phyloP scores from a whole-genome alignment of 2,797 vertebrate genomes.

The Tokudaia tokunoshimensis region DNA sequence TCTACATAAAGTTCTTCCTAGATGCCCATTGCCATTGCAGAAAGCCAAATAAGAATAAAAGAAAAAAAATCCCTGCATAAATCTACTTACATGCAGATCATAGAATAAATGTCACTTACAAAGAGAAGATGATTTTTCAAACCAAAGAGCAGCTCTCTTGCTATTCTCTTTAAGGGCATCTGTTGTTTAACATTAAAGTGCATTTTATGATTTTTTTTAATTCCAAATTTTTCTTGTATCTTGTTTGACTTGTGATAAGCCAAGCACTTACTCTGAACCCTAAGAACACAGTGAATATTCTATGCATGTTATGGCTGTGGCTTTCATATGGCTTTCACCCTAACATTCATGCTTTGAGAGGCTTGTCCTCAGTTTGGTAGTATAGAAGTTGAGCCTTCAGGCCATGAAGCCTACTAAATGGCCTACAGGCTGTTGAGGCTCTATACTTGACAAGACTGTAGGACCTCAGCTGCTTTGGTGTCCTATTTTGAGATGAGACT shows the following conservation, averaged over 20 bases:
- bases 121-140: conserved; percentile 16
- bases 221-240: not conserved
- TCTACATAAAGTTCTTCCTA: conserved; percentile 29
- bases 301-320: not conserved
- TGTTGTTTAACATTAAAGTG: conserved; percentile 39
- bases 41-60: conserved; percentile 50
- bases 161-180: not conserved
- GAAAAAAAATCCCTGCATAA: not conserved
- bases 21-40: not conserved
- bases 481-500: not conserved
- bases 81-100: conserved; percentile 3
- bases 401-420: too few species aligned
- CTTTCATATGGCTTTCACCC: not conserved
- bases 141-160: not conserved
- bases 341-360: not conserved
- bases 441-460: not conserved
- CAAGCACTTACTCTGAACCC: not conserved
- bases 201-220: not conserved
- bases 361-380: not conserved
- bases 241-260: not conserved
- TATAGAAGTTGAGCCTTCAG: not conserved
- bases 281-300: not conserved
- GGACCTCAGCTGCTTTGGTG: too few species aligned
- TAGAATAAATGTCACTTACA: conserved; percentile 45
- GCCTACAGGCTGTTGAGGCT: not conserved